Base-by-base conservation (phyloP, 2,888 invertebrate species). In the Drosophila leonis region DNA sequence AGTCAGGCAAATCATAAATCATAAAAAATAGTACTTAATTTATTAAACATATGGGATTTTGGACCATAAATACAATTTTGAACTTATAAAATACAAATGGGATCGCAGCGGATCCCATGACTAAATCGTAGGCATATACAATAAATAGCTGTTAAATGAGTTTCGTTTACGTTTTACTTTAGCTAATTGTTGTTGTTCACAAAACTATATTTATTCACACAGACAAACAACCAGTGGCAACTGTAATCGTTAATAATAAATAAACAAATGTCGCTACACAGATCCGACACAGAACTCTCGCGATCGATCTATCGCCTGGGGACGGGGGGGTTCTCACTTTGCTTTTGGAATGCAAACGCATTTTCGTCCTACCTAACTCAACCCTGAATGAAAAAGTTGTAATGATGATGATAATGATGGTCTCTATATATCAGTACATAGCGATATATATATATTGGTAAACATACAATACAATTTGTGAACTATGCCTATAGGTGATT, bases 371-470 rank as follows among this genome's bases (percentile, higher is more conserved):
- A 57, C 20, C 18, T 9, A 29, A 56, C 20, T 24, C 27, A n/a
- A 4, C 33, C 33, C 49, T 65, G 62, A 62, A 29, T 46, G 29
- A 37, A 56, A 42, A 54, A 12, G 46, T 15, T 37, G n/a, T n/a
- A 27, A 18, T 49, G 13, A 46, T n/a, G n/a, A 52, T 57, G 37
- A 49, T n/a, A n/a, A 9, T 12, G 48, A 20, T 49, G 52, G 24
- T 65, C 66, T 52, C 42, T 24, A 42, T 46, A 64, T 72, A 56
- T 72, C 51, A 64, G 64, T 64, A 69, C 69, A 79, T 59, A 60
- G 56, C 56, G 46, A 54, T 72, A 61, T 78, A 72, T 56, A 56
- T 78, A 71, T 75, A 72, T 63, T 60, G 62, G 75, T 68, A 72
- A 62, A 73, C 61, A 61, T 77, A 56, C 20, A 78, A 72, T 64